Evolutionary conservation across 2,888 invertebrate species (phyloP).

Genomic region (Caenorhabditis wallacei): DNA sequence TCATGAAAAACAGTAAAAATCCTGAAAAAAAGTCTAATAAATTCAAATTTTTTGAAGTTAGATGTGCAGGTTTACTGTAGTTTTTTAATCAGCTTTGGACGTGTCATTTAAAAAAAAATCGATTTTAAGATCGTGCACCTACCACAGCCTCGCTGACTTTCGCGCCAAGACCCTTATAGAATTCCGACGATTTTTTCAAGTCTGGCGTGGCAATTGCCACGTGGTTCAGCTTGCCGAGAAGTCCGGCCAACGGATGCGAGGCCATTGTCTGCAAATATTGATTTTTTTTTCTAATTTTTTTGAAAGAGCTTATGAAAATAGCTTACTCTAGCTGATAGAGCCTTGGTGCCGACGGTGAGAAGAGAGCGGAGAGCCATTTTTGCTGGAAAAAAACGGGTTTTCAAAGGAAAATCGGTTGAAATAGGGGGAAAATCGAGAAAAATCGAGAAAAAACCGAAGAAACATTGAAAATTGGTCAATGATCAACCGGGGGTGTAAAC

Average conservation of each 20-base stretch:
- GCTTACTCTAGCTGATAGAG: conserved; percentile 54
- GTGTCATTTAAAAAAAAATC: no score
- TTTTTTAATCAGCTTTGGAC: no score
- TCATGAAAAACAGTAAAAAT: no score
- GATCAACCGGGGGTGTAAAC: conserved; percentile 41
- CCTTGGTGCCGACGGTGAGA: conserved; percentile 32
- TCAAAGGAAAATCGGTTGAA: not conserved
- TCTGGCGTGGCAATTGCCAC: conserved; percentile 86
- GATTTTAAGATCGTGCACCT: conserved; percentile 32
- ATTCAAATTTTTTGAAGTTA: no score
- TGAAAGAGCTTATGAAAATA: no score
- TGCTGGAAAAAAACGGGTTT: not conserved
- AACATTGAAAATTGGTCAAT: conserved; percentile 1
- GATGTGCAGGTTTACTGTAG: no score
- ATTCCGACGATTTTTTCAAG: conserved; percentile 84
- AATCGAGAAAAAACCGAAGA: not conserved
- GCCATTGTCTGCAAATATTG: conserved; percentile 69
- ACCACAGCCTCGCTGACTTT: conserved; percentile 84
- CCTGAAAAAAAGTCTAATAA: no score
- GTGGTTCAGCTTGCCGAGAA: conserved; percentile 86
- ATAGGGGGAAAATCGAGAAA: not conserved
- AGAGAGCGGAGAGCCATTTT: conserved; percentile 46
- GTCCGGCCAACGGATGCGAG: conserved; percentile 72
- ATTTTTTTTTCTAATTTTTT: no score
- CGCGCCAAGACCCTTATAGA: conserved; percentile 86